phyloP scores from a whole-genome alignment of 37 sponge, comb jelly and placozoan species.

The Ianthella basta region DNA sequence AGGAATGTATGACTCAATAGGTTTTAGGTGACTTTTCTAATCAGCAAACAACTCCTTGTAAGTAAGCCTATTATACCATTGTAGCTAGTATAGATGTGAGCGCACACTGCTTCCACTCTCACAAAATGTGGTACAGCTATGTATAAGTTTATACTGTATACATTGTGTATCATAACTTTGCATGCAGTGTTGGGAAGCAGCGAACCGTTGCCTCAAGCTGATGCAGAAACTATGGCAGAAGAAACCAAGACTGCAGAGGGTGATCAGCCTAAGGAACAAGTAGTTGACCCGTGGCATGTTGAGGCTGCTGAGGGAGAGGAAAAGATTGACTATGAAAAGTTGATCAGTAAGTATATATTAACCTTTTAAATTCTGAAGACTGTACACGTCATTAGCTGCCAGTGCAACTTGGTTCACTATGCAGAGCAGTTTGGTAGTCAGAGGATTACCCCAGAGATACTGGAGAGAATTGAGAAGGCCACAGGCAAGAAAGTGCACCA shows the following conservation, averaged over 20 bases:
- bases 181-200: slow-evolving; percentile 46
- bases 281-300: slow-evolving; percentile 58
- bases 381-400: no score
- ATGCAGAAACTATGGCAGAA: no score
- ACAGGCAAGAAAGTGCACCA: slow-evolving; percentile 66
- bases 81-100: no score
- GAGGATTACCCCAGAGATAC: slow-evolving; percentile 40
- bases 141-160: no score
- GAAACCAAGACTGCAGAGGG: no score
- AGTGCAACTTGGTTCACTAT: background rate
- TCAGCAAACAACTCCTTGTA: no score
- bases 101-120: no score
- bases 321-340: slow-evolving; percentile 62
- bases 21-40: no score
- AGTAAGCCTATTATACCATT: no score
- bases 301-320: slow-evolving; percentile 47
- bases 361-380: background rate
- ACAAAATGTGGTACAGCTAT: no score
- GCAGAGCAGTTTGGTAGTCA: slow-evolving; percentile 77
- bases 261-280: slow-evolving; percentile 28
- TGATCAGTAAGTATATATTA: slow-evolving; percentile 48
- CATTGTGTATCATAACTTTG: no score
- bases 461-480: slow-evolving; percentile 58
- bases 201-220: slow-evolving; percentile 67
- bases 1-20: no score